Conservation (phyloP, 2,113 vertebrate genomes). For the Hypanus sabinus region DNA sequence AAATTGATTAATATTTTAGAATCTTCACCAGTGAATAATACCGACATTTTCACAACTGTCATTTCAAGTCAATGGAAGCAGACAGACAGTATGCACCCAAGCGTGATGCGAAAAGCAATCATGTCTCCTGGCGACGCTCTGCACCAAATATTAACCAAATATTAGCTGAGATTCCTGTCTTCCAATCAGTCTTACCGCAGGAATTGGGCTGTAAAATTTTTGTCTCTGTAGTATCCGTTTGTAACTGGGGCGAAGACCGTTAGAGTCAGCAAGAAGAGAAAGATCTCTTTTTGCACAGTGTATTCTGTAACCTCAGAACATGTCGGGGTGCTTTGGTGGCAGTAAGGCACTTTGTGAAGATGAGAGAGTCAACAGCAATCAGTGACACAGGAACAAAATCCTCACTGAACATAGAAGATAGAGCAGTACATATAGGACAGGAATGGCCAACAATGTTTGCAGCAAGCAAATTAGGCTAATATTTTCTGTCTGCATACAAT, state of each 20-base stretch:
- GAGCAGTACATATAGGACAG: no score
- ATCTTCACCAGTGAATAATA: conserved; percentile 2
- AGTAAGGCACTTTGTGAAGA: no score
- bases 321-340: not conserved
- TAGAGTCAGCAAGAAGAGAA: not conserved
- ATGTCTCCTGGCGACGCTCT: not conserved
- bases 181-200: not conserved
- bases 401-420: no score
- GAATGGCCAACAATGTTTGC: no score
- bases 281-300: not conserved
- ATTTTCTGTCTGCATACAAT: no score
- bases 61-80: not conserved
- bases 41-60: conserved; percentile 27
- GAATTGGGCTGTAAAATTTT: not conserved
- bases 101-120: not conserved
- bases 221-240: no score
- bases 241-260: not conserved
- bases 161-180: no score
- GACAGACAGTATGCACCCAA: not conserved
- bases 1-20: not conserved
- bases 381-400: no score
- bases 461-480: no score
- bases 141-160: not conserved
- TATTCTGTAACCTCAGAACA: not conserved
- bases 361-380: no score